Evolutionary conservation across 2,797 vertebrate species (phyloP), one percentile per base, ranked within the genome.

Genomic region (Lepilemur ruficaudatus): DNA sequence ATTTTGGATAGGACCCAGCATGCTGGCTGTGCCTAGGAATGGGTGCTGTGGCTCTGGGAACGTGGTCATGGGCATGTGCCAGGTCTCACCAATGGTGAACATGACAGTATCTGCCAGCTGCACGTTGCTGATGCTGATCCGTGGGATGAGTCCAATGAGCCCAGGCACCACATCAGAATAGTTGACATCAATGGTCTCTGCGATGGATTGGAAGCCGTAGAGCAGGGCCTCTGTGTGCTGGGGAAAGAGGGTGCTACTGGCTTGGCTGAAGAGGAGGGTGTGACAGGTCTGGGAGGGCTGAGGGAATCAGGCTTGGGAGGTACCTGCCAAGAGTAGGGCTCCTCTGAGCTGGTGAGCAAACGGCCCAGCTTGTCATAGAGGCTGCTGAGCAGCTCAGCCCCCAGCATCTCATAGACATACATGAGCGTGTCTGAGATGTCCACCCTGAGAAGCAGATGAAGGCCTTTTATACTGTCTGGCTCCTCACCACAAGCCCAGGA

Each of bases 381-480:
- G 98, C 99, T 99, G 98, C 99, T 99, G 94, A 99, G 99, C 97
- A 99, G 99, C 98, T 99, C 99, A 0, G 99, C 99, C 12, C 99
- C 99, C 98, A 99, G 98, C 99, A 99, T 99, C 98, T 99, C 99
- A 0, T 99, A 99, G 87, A 99, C 99, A 0, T 99, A 99, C 99
- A 99, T 99, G 97, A 99, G 99, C 0, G 99, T 99, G 98, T 99
- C 99, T 4, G 99, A 99, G 96, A 99, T 99, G 97, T 99, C 99
- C 98, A 99, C 99, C 98, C 99, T 99, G 98, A 97, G 98, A 96
- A 98, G 96, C 22, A 89, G 94, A 96, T 57, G 41, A 95, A 95
- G 0, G 23, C 73, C 69, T 93, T 93, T 92, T 75, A 94, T 5
- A 32, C 83, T 43, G 32, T 43, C 50, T 63, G 13, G 73, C 69